These are phyloP conservation scores for Lepilemur septentrionalis DNA, from an alignment of 2,797 vertebrate species.

Conservation along the genomic window DNA sequence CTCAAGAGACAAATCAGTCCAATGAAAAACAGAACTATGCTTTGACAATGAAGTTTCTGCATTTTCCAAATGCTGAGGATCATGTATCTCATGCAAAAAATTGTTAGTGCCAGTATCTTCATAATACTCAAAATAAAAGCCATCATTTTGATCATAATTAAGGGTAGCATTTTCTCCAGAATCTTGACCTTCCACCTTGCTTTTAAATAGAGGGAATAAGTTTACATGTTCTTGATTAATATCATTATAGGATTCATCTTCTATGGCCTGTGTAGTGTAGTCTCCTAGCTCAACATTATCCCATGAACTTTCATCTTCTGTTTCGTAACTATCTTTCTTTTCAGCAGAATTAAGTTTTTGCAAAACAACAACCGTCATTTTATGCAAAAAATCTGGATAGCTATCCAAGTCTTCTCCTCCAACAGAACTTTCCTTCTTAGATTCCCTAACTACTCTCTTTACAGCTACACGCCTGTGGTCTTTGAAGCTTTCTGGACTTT, in stretches of 20 bases:
- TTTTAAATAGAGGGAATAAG: constrained; percentile 88
- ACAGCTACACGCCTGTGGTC: constrained; percentile 85
- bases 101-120: constrained; percentile 86
- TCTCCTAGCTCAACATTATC: constrained; percentile 88
- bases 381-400: constrained; percentile 91
- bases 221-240: constrained; percentile 87
- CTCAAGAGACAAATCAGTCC: constrained; percentile 89
- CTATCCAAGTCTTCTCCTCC: constrained; percentile 87
- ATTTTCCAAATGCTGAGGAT: constrained; percentile 87
- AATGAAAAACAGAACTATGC: constrained; percentile 88
- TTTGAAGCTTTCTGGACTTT: constrained; percentile 84
- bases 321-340: constrained; percentile 87
- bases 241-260: constrained; percentile 86
- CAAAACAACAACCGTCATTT: constrained; percentile 92
- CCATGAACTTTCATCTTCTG: constrained; percentile 89
- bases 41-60: constrained; percentile 86
- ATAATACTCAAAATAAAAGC: constrained; percentile 90
- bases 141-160: constrained; percentile 87
- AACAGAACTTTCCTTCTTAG: constrained; percentile 85
- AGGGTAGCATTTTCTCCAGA: constrained; percentile 84
- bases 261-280: constrained; percentile 87
- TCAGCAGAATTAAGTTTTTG: constrained; percentile 90
- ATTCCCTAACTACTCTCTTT: constrained; percentile 85
- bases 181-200: constrained; percentile 85
- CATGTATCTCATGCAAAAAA: constrained; percentile 87